Evolutionary conservation across 2,888 invertebrate species (phyloP).

Genomic region (Pyrochroa serraticornis): DNA sequence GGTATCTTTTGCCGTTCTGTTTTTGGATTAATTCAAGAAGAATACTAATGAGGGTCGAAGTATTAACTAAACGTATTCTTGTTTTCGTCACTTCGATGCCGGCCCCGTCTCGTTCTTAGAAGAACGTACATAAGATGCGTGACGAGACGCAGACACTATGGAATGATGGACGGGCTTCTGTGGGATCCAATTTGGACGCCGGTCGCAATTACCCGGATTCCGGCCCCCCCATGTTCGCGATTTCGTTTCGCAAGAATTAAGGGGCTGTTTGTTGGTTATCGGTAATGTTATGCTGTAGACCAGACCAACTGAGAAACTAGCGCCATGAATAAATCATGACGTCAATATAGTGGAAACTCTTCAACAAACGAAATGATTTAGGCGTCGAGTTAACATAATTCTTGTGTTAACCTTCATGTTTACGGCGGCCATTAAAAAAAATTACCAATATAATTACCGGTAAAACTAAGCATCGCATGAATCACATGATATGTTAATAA

Average conservation of each 20-base stretch:
- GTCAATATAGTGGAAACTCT: conserved; percentile 32
- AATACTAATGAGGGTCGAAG: conserved; percentile 57
- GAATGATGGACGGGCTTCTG: conserved; percentile 36
- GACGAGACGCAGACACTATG: conserved; percentile 37
- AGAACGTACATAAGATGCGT: conserved; percentile 17
- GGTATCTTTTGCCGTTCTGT: conserved; percentile 55
- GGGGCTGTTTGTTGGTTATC: neutral
- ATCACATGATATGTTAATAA: conserved; percentile 38
- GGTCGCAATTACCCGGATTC: conserved; percentile 39
- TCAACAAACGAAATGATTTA: conserved; percentile 29
- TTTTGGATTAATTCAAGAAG: conserved; percentile 58
- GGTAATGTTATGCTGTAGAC: neutral
- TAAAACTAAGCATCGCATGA: conserved; percentile 32
- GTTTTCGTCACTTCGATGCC: conserved; percentile 52
- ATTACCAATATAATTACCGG: conserved; percentile 33
- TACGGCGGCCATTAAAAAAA: conserved; percentile 26
- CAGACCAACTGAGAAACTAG: conserved; percentile 11
- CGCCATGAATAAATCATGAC: conserved; percentile 28
- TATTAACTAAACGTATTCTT: conserved; percentile 56
- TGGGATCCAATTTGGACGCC: conserved; percentile 31
- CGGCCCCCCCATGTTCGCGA: conserved; percentile 6
- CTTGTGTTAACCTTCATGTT: conserved; percentile 32
- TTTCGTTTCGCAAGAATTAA: neutral
- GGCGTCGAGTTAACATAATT: conserved; percentile 30
- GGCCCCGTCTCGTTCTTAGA: conserved; percentile 29